These are phyloP conservation scores for Brenthis hecate DNA, from an alignment of 2,888 invertebrate genomes.

Conservation along the genomic window DNA sequence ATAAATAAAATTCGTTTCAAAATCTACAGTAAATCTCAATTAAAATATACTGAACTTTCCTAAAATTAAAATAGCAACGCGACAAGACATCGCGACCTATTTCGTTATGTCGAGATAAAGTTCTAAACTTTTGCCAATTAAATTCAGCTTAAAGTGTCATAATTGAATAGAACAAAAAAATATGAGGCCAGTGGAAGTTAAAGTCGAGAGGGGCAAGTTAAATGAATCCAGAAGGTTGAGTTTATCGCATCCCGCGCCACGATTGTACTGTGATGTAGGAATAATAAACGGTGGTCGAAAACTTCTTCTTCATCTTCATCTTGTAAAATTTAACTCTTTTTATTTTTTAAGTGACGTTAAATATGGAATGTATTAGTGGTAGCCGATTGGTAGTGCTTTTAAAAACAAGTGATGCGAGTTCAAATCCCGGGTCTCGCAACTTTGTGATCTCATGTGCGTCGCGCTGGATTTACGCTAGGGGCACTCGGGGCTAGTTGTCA, in stretches of 20 bases:
- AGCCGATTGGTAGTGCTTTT: too few species aligned
- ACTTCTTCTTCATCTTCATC: not conserved
- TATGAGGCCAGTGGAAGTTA: conserved; percentile 20
- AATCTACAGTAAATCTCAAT: too few species aligned
- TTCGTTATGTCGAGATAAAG: conserved; percentile 9
- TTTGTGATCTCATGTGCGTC: too few species aligned
- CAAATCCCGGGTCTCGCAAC: too few species aligned
- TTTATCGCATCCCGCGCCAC: conserved; percentile 31
- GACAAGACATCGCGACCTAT: conserved; percentile 5
- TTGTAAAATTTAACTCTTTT: not conserved
- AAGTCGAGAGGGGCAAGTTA: conserved; percentile 34
- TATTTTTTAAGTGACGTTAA: too few species aligned
- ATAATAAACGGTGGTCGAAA: not conserved
- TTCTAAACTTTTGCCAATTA: conserved; percentile 30
- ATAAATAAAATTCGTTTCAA: too few species aligned
- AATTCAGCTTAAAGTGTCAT: conserved; percentile 35
- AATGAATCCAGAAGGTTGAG: conserved; percentile 38
- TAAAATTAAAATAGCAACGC: not conserved
- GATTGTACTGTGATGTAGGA: conserved; percentile 9
- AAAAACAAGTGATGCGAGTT: too few species aligned
- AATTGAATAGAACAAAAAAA: conserved; percentile 37
- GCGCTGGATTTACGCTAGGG: too few species aligned
- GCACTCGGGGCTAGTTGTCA: too few species aligned
- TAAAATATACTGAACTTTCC: not conserved
- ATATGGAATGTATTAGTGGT: too few species aligned